phyloP scores from a whole-genome alignment of 2,113 vertebrate genomes.

The Sebastes fasciatus region DNA sequence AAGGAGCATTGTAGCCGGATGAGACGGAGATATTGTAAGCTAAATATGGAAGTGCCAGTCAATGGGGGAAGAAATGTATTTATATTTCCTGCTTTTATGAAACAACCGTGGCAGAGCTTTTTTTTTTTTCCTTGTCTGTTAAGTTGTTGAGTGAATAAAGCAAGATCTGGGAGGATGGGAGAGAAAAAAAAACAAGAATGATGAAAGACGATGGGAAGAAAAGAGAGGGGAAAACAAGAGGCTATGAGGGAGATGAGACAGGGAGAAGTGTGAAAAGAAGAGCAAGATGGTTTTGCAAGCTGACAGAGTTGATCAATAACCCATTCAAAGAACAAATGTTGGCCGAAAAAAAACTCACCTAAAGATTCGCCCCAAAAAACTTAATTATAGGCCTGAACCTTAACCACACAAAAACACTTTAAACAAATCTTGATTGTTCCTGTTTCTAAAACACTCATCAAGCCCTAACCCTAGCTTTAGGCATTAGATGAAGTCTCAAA shows the following conservation, averaged over 20 bases:
- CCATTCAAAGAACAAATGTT: constrained; percentile 57
- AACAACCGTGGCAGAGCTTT: constrained; percentile 25
- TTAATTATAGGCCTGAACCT: constrained; percentile 72
- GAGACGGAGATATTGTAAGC: constrained; percentile 73
- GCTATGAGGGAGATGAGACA: constrained; percentile 40
- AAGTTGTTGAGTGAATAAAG: constrained; percentile 35
- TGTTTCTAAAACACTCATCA: constrained; percentile 67
- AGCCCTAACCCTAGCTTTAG: constrained; percentile 40
- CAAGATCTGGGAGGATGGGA: constrained; percentile 29
- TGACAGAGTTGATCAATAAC: constrained; percentile 70
- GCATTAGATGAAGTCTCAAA: constrained; percentile 69
- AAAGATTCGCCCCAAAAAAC: constrained; percentile 66
- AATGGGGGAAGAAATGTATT: constrained; percentile 72
- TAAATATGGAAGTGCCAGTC: constrained; percentile 74
- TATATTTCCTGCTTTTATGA: constrained; percentile 78
- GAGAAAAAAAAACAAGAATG: constrained; percentile 18
- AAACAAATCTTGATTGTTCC: constrained; percentile 73
- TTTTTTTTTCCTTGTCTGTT: constrained; percentile 43
- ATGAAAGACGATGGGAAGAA: constrained; percentile 34
- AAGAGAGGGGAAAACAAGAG: constrained; percentile 15
- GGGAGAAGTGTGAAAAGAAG: constrained; percentile 44
- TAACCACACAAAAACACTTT: constrained; percentile 59
- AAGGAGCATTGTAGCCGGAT: constrained; percentile 64
- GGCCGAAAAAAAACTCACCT: constrained; percentile 51
- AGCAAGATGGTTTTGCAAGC: constrained; percentile 39